These are phyloP conservation scores for Diorhabda sublineata DNA, from an alignment of 1,140 invertebrate species.

Conservation along the genomic window DNA sequence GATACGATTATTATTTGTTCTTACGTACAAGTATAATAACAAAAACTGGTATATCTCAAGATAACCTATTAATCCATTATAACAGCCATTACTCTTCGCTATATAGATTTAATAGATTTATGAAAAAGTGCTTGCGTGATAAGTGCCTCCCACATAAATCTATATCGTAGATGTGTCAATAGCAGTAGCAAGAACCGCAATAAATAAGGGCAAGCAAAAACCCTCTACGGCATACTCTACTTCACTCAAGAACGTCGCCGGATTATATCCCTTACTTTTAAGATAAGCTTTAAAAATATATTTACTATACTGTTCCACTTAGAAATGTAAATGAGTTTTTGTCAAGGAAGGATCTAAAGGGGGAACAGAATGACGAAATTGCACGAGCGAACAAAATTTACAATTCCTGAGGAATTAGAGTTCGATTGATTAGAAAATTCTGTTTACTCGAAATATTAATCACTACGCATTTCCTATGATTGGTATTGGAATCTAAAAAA, in stretches of 20 bases:
- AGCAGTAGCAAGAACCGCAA: conserved; percentile 15
- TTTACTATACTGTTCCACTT: conserved; percentile 9
- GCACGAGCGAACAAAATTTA: too few relatives aligned
- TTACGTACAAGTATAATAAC: neutral
- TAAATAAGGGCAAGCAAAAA: conserved; percentile 26
- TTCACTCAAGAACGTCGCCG: conserved; percentile 17
- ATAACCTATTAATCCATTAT: conserved; percentile 1
- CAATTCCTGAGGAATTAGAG: too few relatives aligned
- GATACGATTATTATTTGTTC: too few relatives aligned
- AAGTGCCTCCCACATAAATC: conserved; percentile 19
- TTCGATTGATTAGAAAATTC: too few relatives aligned
- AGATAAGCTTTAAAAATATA: conserved; percentile 16
- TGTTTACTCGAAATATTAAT: too few relatives aligned
- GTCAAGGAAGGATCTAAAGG: neutral
- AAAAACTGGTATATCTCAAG: neutral
- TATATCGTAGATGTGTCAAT: conserved; percentile 24
- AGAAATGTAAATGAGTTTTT: conserved; percentile 20
- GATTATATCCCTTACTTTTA: conserved; percentile 18
- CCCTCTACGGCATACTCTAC: conserved; percentile 10
- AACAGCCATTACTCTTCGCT: neutral
- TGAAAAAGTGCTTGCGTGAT: conserved; percentile 18
- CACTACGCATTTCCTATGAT: too few relatives aligned
- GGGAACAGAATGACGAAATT: too few relatives aligned
- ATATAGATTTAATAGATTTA: conserved; percentile 13
- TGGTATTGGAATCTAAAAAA: too few relatives aligned